These are phyloP conservation scores for Amphimedon queenslandica DNA, from an alignment of 37 sponge, comb jelly and placozoan species.

Conservation along the genomic window DNA sequence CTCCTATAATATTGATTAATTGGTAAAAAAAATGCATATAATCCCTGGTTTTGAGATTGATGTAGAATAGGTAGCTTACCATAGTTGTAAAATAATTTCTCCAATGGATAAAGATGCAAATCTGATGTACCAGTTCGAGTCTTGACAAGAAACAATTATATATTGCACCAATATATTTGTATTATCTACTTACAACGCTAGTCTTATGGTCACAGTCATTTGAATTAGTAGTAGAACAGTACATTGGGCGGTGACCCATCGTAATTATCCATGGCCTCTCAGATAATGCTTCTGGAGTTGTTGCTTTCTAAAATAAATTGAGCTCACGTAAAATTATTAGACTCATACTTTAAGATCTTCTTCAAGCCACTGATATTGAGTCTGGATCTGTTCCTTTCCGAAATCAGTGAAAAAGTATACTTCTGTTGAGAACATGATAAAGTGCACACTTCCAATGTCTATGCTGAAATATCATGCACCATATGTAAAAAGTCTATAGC, in stretches of 20 bases:
- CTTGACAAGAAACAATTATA: neutral
- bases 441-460: slow-evolving; percentile 35
- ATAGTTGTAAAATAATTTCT: slow-evolving; percentile 40
- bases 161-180: neutral
- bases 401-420: slow-evolving; percentile 37
- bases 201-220: slow-evolving; percentile 44
- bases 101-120: slow-evolving; percentile 4
- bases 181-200: slow-evolving; percentile 19
- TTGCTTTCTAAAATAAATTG: slow-evolving; percentile 1
- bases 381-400: slow-evolving; percentile 6
- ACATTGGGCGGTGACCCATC: slow-evolving; percentile 60
- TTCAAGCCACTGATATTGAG: slow-evolving; percentile 48
- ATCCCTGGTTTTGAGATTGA: neutral
- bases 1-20: slow-evolving; percentile 13
- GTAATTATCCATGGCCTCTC: slow-evolving; percentile 59
- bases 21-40: no score
- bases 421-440: slow-evolving; percentile 58
- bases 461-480: slow-evolving; percentile 11
- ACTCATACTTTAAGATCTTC: slow-evolving; percentile 28
- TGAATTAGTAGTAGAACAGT: slow-evolving; percentile 40
- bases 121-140: neutral
- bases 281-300: neutral
- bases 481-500: neutral
- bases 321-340: neutral
- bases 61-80: slow-evolving; percentile 14